Base-by-base conservation (phyloP, 2,113 vertebrate species). In the Onychostruthus taczanowskii region DNA sequence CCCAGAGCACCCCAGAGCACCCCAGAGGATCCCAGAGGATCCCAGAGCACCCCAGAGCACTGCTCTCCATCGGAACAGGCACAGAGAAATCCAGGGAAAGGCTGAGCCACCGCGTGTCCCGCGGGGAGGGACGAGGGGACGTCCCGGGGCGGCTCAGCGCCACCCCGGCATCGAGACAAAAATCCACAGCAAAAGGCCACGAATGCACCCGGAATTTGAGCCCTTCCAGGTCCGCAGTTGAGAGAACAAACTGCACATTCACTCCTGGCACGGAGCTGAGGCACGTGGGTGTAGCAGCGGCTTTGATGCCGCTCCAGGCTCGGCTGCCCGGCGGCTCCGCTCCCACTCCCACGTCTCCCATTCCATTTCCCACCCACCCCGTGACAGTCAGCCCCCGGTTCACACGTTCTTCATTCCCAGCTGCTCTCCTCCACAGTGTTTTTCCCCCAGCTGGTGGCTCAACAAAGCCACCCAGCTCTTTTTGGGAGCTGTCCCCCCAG, bases 101-200 rank as follows among this genome's bases (percentile, higher is more conserved):
- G 28, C 22, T 1, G 26, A 58, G 55, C 46, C 5, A 7, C 35
- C 24, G 11, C 2, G 1, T 5, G 62, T 63, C 52, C 21, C 18
- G 2, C 3, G 0, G 59, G 87, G 43, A 56, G 20, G 52, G 62
- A 19, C 12, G 5, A 19, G 14, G 44, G 84, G 26, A 59, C 64
- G 22, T 15, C 72, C 78, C 23, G 8, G 74, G 37, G 33, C 1
- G 13, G 81, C 88, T 50, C 91, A 39, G 79, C 26, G 7, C 78
- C 52, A 17, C 84, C 67, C 75, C 26, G 7, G n/a, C 19, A 11
- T 11, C 12, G 24, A 53, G 41, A 72, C 44, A 52, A 33, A 72
- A 77, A 72, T 4, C 61, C 78, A 70, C 73, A 79, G 83, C 90
- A 75, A 93, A 97, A 97, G 92, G 94, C 94, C 91, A 87, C 89